A percentile compares a stretch with the other conserved stretches of the same genome.
phyloP scores from a whole-genome alignment of 37 sponge, comb jelly and placozoan species.

The Dysidea cf. avara region DNA sequence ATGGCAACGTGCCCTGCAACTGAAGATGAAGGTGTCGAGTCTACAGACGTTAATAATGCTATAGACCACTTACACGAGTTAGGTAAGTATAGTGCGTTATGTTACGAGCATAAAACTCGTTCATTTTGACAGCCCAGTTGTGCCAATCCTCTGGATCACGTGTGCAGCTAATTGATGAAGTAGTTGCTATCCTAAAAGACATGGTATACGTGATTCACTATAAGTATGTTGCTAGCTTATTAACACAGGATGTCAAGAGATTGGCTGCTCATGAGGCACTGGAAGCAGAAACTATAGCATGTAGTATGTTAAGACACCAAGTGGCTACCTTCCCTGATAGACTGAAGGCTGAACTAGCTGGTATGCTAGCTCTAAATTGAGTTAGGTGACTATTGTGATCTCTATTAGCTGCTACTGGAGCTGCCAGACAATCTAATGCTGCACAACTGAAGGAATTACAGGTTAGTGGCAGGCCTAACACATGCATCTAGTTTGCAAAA shows the following conservation, averaged over 20 bases:
- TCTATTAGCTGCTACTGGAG: conserved; percentile 12
- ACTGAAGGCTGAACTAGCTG: conserved; percentile 39
- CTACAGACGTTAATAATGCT: conserved; percentile 44
- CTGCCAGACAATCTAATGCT: conserved; percentile 54
- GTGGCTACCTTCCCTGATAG: conserved; percentile 32
- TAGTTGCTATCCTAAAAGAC: conserved; percentile 28
- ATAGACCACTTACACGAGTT: conserved; percentile 47
- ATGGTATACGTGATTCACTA: conserved; percentile 22
- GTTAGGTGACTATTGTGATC: background rate
- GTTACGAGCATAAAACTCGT: background rate
- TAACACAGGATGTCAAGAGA: conserved; percentile 34
- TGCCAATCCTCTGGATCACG: conserved; percentile 5
- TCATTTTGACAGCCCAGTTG: background rate
- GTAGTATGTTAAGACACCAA: conserved; percentile 49
- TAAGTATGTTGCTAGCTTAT: background rate
- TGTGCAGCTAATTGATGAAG: conserved; percentile 20
- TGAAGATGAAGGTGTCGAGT: background rate
- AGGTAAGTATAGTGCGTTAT: conserved; percentile 9
- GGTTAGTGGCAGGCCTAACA: too few species aligned
- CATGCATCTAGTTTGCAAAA: too few species aligned
- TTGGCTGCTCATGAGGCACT: conserved; percentile 44
- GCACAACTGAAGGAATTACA: conserved; percentile 31
- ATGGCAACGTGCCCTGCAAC: conserved; percentile 5
- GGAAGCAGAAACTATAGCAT: conserved; percentile 53
- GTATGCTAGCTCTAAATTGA: conserved; percentile 1